Evolutionary conservation across 2,797 vertebrate species (phyloP), one percentile per base, ranked within the genome.

Genomic region (Antrozous pallidus): DNA sequence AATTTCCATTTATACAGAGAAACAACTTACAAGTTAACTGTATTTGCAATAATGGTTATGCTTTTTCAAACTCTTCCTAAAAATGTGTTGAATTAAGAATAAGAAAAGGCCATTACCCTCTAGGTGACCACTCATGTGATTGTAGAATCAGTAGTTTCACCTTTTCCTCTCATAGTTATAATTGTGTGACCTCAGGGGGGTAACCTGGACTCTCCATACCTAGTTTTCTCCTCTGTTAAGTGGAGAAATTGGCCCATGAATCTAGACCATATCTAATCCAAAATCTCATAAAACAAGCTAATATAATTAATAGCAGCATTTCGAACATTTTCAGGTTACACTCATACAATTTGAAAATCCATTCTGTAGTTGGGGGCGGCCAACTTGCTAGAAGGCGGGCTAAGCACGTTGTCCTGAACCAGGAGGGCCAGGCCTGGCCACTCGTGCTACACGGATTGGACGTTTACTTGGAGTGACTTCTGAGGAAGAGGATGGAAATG

Each of bases 31-130:
- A 87, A 36, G 7, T 88, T 91, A 84, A 73, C 12, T 93, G 8
- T 73, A 88, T 11, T 73, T 73, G 12, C 3, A 84, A 20, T 42
- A 49, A 31, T 87, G 42, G 36, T 70, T 86, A 33, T 77, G 3
- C 9, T 56, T 91, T 77, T 92, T 88, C 26, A 94, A 92, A 81
- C 11, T 56, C 85, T 71, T 87, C 74, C 49, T 71, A 54, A 83
- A 70, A 83, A 36, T 75, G 1, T 54, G 38, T 56, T 92, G 40
- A 91, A 77, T 84, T 26, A 89, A 93, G 31, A 58, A 8, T 47
- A 47, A 71, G 87, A 84, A 70, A 47, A 33, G 26, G 73, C 78
- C 16, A n/a, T 38, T 69, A 33, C 8, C 18, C 4, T 12, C 6
- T 42, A 91, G 18, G 20, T 74, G 33, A 88, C 80, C n/a, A 45